A percentile compares a stretch with the other conserved stretches of the same genome.
These are phyloP conservation scores for Dendroctonus ponderosae DNA, from an alignment of 1,140 invertebrate genomes.

Conservation along the genomic window DNA sequence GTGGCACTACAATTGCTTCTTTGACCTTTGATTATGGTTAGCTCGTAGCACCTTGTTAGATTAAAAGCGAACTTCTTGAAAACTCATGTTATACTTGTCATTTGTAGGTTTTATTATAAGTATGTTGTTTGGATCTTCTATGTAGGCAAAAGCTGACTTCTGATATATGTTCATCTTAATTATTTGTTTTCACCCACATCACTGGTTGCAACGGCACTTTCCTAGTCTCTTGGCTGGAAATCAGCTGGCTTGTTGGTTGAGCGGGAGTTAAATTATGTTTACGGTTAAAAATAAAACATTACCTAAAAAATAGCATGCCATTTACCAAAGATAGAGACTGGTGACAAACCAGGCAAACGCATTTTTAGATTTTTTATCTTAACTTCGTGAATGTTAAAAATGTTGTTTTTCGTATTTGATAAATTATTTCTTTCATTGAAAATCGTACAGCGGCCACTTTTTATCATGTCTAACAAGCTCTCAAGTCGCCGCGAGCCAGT, in stretches of 20 bases:
- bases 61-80: not conserved
- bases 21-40: too few species aligned
- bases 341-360: too few species aligned
- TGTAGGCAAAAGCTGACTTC: constrained; percentile 21
- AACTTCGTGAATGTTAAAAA: too few species aligned
- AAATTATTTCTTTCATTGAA: too few species aligned
- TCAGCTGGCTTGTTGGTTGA: constrained; percentile 9
- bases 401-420: too few species aligned
- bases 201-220: constrained; percentile 32
- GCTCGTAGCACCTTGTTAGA: too few species aligned
- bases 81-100: constrained; percentile 8
- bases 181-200: too few species aligned
- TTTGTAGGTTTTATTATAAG: constrained; percentile 8
- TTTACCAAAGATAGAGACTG: too few species aligned
- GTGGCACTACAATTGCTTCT: too few species aligned
- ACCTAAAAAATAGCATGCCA: too few species aligned
- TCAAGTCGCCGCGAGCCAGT: not conserved
- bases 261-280: not conserved
- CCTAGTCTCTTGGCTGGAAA: constrained; percentile 10
- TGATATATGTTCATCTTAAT: constrained; percentile 15
- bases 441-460: not conserved
- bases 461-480: not conserved
- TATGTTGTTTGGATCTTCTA: not conserved
- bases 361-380: too few species aligned
- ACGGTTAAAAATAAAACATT: too few species aligned